Base-by-base conservation (phyloP, 2,888 invertebrate genomes). In the Meiosimyza decipiens region DNA sequence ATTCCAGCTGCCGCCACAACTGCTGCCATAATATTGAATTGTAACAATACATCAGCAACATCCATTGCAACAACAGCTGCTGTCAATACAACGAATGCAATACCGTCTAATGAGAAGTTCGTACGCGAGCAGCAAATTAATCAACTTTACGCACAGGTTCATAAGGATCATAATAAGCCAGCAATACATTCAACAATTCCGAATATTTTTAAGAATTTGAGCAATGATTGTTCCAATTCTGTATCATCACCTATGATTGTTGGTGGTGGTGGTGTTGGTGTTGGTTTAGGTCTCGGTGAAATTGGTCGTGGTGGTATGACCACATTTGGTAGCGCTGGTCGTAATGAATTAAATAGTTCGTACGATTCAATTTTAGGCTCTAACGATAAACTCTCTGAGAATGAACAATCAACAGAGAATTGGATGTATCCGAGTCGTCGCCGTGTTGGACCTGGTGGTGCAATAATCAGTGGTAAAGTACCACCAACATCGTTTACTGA, bases 401-500 rank as follows among this genome's bases (percentile, higher is more conserved):
- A 82, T 71, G 87, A 87, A 62, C 85, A 84, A 69, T 81, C 84
- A 55, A 76, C 77, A 64, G 87, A 87, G 77, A 87, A 84, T 76
- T 87, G 87, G 87, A 87, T 87, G 86, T 87, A 87, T 78, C 86
- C 87, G 16, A 87, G 85, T 75, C 82, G 87, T 33, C 78, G 85
- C 13, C 83, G 86, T 63, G 87, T 88, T 72, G 87, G 88, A 16
- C 82, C 85, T 57, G 82, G 83, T 22, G 88, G 89, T 76, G 78
- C 78, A 50, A 77, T 77, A 60, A 74, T 78, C 51, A 76, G 77
- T 73, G 82, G 81, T 71, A 86, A 85, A 74, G 75, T 83, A 71
- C 94, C 94, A 73, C 93, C 94, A 67, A 90, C 94, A 77, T 94
- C 93, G 72, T 89, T 95, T 79, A 94, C 95, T 22, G 95, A 95